Percentiles rank a stretch among this genome's conserved stretches.
These are phyloP conservation scores for Leptinotarsa juncta DNA, from an alignment of 2,888 invertebrate species.

Conservation along the genomic window DNA sequence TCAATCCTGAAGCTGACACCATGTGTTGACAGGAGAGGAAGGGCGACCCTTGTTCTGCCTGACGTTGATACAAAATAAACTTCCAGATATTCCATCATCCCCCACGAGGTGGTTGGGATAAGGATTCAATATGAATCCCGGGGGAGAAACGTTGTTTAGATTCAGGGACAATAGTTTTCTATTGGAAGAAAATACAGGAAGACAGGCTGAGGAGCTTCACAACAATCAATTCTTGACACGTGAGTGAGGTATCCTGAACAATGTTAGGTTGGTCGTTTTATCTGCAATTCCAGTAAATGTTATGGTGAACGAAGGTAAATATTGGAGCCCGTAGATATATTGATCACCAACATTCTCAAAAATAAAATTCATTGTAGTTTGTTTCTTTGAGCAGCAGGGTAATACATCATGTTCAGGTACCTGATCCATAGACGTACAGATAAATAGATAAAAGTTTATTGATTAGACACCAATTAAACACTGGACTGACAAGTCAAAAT, in stretches of 20 bases:
- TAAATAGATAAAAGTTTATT: too few species aligned
- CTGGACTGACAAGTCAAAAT: too few species aligned
- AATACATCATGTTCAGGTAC: too few species aligned
- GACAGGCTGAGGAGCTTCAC: background rate
- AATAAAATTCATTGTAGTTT: too few species aligned
- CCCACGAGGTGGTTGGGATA: background rate
- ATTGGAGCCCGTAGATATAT: background rate
- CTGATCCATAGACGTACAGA: too few species aligned
- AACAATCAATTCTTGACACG: background rate
- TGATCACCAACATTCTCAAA: too few species aligned
- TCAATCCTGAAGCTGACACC: slow-evolving; percentile 3
- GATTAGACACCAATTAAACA: too few species aligned
- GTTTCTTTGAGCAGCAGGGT: too few species aligned
- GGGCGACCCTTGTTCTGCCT: slow-evolving; percentile 1
- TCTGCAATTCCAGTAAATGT: background rate
- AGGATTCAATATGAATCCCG: background rate
- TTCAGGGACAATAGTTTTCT: slow-evolving; percentile 3
- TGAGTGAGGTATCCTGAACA: background rate
- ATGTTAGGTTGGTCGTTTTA: background rate
- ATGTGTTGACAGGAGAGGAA: background rate
- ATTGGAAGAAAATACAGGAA: slow-evolving; percentile 1
- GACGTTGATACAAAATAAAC: slow-evolving; percentile 15
- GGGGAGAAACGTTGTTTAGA: background rate
- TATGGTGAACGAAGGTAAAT: background rate
- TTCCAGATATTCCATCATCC: background rate